Base-by-base conservation (phyloP, 2,888 invertebrate species). In the Trypoxylon attenuatum region DNA sequence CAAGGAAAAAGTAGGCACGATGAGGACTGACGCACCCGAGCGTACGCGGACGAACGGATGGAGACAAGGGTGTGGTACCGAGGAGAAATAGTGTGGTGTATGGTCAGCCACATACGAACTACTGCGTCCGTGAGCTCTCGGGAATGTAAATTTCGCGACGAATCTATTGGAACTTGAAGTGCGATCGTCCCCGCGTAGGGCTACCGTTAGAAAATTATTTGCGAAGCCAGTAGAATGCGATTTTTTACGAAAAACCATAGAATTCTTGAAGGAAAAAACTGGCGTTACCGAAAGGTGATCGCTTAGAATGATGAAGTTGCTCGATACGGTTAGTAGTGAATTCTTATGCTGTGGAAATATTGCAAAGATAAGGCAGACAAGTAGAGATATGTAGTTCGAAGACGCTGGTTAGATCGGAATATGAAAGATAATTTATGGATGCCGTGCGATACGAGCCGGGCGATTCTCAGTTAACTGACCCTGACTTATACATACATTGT, bases 401-500 rank as follows among this genome's bases (percentile, higher is more conserved):
- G 22, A 2, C 45, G 47, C 38, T 22, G 18, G 16, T 22, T 3
- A 47, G 8, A 46, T 18, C 5, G 25, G 8, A 21, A 49, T 16
- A 13, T 1, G 16, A 13, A 16, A 25, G 38, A 22, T 70, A 56
- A 64, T 61, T 64, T 49, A 61, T 39, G 47, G 46, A 23, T 18
- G 43, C 13, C 21, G 38, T 10, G 46, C 5, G 38, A 54, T 47
- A 22, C 42, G 46, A 38, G 29, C 23, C 27, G 41, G 33, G 53
- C 59, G 52, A 55, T 56, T 50, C 54, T 13, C 47, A 25, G 42
- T 42, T 43, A 21, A 60, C 41, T 47, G 16, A 21, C n/a, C n/a
- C 53, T 55, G 52, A 46, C 47, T 50, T 49, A 51, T 38, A n/a
- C n/a, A n/a, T n/a, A n/a, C n/a, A 46, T 61, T 46, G 23, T 23